Evolutionary conservation across 2,888 invertebrate genomes (phyloP), one percentile per base, ranked within the genome.

Genomic region (Macropis europaea): DNA sequence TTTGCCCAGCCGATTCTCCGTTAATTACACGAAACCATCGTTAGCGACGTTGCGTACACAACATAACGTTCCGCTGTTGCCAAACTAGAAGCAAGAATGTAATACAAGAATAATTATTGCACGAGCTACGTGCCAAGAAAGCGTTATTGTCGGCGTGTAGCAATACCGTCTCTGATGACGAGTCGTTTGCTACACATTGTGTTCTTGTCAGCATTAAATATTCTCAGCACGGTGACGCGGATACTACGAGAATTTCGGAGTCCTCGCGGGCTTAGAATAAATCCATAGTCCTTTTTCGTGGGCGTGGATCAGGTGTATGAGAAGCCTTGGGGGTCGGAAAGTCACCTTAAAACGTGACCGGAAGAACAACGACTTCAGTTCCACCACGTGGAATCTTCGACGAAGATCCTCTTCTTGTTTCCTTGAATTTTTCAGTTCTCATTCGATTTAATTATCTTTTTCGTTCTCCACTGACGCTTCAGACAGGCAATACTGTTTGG

Each of bases 281-380:
- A 83, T 82, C 79, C 83, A 77, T 77, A 74, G 73, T 78, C 77
- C n/a, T n/a, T 77, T 80, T 77, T 73, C 47, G 66, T 73, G 79
- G 81, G 77, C 83, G 83, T 81, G 77, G 78, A 78, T 73, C 75
- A 72, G 71, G 73, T 68, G 73, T 71, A 76, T 32, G 74, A 73
- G 76, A 76, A 64, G 60, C 28, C 66, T 43, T 36, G n/a, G 54
- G 76, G 70, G 71, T 63, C 64, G 71, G 76, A 68, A 64, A 73
- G 78, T 68, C 76, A 73, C 66, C 63, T 63, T 57, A 53, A 74
- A 73, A 83, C 83, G 83, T 83, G 83, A 83, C 79, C 69, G 63
- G 83, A 71, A 76, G 72, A 57, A 76, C 68, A 83, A 83, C 54
- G 67, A 52, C 57, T 34, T 62, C 30, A 53, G 74, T 66, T 73